Percentiles rank a stretch among this genome's conserved stretches.
Conservation (phyloP, 2,113 vertebrate species). For the Jaculus jaculus region DNA sequence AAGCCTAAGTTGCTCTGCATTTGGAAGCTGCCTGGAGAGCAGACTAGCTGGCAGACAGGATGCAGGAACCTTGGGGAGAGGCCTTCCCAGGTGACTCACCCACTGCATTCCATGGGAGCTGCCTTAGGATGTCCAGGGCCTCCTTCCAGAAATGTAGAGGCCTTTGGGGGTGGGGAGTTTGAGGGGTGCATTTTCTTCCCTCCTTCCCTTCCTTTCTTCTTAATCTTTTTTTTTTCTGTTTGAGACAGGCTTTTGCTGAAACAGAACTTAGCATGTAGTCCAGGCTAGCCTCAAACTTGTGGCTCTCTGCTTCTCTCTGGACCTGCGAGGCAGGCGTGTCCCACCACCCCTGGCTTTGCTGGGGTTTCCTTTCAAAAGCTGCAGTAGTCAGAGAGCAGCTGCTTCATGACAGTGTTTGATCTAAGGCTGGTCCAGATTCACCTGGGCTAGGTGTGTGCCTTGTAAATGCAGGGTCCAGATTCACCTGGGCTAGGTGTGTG, state of each 20-base stretch:
- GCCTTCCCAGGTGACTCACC: background rate
- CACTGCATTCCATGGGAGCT: background rate
- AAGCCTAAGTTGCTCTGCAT: constrained; percentile 19
- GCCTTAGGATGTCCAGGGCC: background rate
- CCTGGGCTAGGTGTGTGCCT: background rate
- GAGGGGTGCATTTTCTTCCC: background rate
- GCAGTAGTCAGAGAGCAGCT: background rate
- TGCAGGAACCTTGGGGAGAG: background rate
- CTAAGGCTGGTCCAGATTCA: background rate
- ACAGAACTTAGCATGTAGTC: background rate
- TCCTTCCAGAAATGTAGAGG: background rate
- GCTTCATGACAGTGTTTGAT: background rate
- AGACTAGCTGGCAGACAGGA: background rate
- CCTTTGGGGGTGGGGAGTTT: too few relatives aligned
- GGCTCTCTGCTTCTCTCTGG: background rate
- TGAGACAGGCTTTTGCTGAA: background rate
- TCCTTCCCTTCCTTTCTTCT: background rate
- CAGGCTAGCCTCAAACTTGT: background rate
- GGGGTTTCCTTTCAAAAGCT: background rate
- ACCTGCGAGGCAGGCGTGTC: background rate
- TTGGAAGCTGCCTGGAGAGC: background rate
- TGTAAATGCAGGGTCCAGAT: background rate
- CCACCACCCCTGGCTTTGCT: background rate
- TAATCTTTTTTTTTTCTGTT: background rate
- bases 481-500: background rate